Conservation (phyloP, 2,797 vertebrate species). For the Tenualosa ilisha region DNA sequence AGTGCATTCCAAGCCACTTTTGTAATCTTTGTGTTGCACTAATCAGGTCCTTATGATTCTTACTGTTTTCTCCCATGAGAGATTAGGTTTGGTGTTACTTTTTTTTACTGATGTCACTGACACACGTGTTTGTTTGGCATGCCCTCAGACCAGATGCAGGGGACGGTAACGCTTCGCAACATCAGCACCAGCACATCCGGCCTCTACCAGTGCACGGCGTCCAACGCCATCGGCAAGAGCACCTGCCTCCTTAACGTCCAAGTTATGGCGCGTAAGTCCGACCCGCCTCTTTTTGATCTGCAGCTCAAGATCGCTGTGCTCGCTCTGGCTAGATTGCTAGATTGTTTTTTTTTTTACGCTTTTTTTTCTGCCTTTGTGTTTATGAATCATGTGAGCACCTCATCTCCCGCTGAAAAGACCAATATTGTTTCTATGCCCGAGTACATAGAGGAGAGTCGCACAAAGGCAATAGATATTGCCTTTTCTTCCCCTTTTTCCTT, state of each 20-base stretch:
- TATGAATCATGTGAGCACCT: neutral
- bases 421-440: neutral
- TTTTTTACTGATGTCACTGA: neutral
- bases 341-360: neutral
- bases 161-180: slow-evolving; percentile 91
- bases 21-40: neutral
- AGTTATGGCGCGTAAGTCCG: slow-evolving; percentile 89
- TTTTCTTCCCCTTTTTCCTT: neutral
- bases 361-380: neutral
- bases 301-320: neutral
- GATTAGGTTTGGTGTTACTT: neutral
- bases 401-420: neutral
- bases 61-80: neutral
- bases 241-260: slow-evolving; percentile 94
- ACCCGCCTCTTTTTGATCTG: neutral
- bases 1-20: neutral
- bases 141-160: slow-evolving; percentile 90
- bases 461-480: neutral
- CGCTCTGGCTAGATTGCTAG: neutral
- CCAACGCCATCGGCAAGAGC: slow-evolving; percentile 93
- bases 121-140: slow-evolving; percentile 31
- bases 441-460: neutral
- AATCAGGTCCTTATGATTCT: neutral
- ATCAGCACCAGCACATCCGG: slow-evolving; percentile 91
- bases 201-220: slow-evolving; percentile 93